Percentiles rank a stretch among this genome's conserved stretches.
These are phyloP conservation scores for Xiphophorus birchmanni DNA, from an alignment of 2,797 vertebrate genomes.

Conservation along the genomic window DNA sequence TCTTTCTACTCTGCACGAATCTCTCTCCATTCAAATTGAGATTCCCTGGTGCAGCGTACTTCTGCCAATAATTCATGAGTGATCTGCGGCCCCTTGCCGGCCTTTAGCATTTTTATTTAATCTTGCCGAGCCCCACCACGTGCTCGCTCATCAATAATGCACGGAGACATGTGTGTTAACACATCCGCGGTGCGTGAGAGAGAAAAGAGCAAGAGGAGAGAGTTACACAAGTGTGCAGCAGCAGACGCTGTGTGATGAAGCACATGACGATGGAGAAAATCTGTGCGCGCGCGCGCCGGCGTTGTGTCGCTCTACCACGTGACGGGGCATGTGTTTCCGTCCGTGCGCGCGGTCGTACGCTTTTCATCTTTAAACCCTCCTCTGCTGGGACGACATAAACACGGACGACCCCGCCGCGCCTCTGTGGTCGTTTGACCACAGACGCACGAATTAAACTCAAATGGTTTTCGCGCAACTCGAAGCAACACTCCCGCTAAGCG, in stretches of 20 bases:
- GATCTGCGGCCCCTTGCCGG: slow-evolving; percentile 88
- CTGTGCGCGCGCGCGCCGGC: not conserved
- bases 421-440: slow-evolving; percentile 17
- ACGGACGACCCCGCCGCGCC: slow-evolving; percentile 28
- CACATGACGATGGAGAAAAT: slow-evolving; percentile 15
- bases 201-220: slow-evolving; percentile 5
- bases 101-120: slow-evolving; percentile 96
- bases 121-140: slow-evolving; percentile 85
- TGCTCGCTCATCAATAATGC: slow-evolving; percentile 90
- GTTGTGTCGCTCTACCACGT: slow-evolving; percentile 6
- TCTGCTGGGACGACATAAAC: slow-evolving; percentile 34
- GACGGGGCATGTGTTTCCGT: slow-evolving; percentile 7
- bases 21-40: slow-evolving; percentile 79
- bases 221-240: not conserved
- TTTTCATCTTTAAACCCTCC: slow-evolving; percentile 12
- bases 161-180: slow-evolving; percentile 93
- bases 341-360: slow-evolving; percentile 6
- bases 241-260: slow-evolving; percentile 12
- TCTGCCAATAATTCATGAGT: slow-evolving; percentile 95
- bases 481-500: slow-evolving; percentile 52
- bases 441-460: slow-evolving; percentile 6
- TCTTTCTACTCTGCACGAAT: slow-evolving; percentile 17
- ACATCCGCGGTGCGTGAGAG: slow-evolving; percentile 77
- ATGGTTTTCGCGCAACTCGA: slow-evolving; percentile 23
- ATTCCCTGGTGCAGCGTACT: slow-evolving; percentile 86